phyloP scores from a whole-genome alignment of 2,113 vertebrate genomes.

The Nicator chloris region DNA sequence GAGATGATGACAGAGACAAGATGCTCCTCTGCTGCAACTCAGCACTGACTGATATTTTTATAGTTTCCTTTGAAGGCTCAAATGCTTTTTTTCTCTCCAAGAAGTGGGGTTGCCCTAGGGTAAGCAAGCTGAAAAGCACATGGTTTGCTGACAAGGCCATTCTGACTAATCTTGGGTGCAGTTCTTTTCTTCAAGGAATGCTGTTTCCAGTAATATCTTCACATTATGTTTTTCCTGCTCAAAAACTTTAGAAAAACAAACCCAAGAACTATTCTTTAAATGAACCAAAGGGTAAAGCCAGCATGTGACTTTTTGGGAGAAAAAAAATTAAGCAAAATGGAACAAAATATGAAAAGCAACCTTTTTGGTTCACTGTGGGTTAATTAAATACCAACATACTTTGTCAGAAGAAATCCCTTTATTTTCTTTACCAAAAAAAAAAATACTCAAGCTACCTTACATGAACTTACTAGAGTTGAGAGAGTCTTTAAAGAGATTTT shows the following conservation, averaged over 20 bases:
- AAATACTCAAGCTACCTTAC: neutral
- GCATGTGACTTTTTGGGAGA: neutral
- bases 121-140: neutral
- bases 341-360: neutral
- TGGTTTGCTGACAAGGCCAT: neutral
- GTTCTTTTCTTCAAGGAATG: neutral
- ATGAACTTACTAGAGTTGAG: neutral
- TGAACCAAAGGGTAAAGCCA: neutral
- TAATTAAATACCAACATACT: neutral
- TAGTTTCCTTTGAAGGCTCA: neutral
- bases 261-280: neutral
- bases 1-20: neutral
- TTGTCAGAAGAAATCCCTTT: neutral
- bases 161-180: neutral
- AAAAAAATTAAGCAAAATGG: neutral
- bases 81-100: neutral
- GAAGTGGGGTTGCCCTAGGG: neutral
- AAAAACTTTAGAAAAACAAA: neutral
- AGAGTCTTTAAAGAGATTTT: neutral
- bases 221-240: neutral
- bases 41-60: neutral
- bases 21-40: neutral
- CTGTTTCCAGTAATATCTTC: neutral
- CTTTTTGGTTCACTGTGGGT: neutral
- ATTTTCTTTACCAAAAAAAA: neutral